These are phyloP conservation scores for Bambusicola thoracicus DNA, from an alignment of 2,113 vertebrate species.

Conservation along the genomic window DNA sequence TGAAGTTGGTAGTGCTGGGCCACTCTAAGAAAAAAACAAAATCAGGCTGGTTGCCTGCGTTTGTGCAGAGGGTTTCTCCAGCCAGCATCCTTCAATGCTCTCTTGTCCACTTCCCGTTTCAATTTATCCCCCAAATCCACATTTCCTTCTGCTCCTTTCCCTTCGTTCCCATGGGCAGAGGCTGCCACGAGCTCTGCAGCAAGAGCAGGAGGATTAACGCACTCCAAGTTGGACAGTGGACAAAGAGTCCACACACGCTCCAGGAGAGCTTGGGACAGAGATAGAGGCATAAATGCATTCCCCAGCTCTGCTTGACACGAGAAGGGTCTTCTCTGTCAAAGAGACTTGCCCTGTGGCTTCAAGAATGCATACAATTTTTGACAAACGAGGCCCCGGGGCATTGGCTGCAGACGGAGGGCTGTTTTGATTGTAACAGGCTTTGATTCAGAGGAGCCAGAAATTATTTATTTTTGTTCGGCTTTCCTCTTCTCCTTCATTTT, in stretches of 20 bases:
- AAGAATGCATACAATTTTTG: background rate
- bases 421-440: constrained; percentile 67
- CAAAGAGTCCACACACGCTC: background rate
- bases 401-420: constrained; percentile 9
- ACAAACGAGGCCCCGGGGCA: constrained; percentile 40
- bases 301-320: background rate
- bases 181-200: background rate
- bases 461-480: constrained; percentile 63
- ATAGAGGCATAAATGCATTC: background rate
- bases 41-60: background rate
- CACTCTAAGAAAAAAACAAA: background rate
- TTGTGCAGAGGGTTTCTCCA: background rate
- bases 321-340: background rate
- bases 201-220: background rate
- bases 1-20: rapidly evolving
- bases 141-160: background rate
- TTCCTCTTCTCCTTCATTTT: background rate
- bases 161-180: background rate
- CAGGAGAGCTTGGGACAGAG: background rate
- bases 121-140: constrained; percentile 8
- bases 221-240: rapidly evolving
- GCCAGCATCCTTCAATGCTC: constrained; percentile 2
- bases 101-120: constrained; percentile 35
- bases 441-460: constrained; percentile 67
- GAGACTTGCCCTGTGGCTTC: constrained; percentile 45